phyloP scores from a whole-genome alignment of 1,140 invertebrate species.

The Sarcophaga peregrina region DNA sequence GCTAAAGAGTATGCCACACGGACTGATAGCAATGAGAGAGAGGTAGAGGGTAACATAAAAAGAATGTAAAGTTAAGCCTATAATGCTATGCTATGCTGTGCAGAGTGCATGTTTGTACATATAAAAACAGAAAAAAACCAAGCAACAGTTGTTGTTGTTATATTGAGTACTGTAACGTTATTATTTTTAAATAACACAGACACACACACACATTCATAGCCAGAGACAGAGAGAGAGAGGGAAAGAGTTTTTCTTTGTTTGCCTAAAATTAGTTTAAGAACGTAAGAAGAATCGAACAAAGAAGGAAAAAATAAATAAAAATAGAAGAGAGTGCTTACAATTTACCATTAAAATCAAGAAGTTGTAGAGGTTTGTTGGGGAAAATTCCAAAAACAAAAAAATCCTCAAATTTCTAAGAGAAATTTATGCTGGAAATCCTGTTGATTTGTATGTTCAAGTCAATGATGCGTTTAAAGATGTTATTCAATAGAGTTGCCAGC shows the following conservation, averaged over 20 bases:
- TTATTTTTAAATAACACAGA: no score
- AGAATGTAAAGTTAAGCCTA: constrained; percentile 7
- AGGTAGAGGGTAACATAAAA: not conserved
- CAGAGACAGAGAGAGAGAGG: no score
- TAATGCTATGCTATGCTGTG: not conserved
- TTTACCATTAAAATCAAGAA: constrained; percentile 32
- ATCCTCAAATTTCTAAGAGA: not conserved
- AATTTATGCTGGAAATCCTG: not conserved
- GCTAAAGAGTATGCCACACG: not conserved
- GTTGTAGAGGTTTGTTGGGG: not conserved
- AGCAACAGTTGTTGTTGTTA: constrained; percentile 33
- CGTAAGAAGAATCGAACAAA: not conserved
- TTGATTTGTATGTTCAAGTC: constrained; percentile 10
- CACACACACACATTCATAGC: no score
- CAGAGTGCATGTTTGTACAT: no score
- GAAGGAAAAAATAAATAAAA: not conserved
- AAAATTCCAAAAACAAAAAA: not conserved
- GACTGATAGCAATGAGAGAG: not conserved
- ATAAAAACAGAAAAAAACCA: not conserved
- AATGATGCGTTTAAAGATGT: not conserved
- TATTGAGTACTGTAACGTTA: no score
- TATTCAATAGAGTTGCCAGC: not conserved
- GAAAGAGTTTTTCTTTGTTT: no score
- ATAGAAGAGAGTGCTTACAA: constrained; percentile 32
- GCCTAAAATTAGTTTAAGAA: constrained; percentile 23